phyloP scores from a whole-genome alignment of 2,797 vertebrate species.

The Spinus pinus region DNA sequence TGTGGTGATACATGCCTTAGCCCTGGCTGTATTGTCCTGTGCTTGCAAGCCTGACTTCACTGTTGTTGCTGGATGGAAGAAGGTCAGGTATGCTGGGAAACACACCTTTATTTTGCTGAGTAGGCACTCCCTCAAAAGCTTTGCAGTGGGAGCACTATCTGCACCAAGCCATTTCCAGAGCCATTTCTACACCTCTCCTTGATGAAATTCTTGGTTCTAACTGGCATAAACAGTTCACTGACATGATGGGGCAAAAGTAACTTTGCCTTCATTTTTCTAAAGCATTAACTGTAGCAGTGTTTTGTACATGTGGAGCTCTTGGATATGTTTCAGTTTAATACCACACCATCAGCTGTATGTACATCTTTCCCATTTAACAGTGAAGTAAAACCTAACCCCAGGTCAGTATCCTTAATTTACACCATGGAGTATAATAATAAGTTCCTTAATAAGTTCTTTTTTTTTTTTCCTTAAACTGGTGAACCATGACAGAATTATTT shows the following conservation, averaged over 20 bases:
- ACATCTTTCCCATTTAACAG: background rate
- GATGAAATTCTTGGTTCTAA: background rate
- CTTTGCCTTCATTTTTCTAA: constrained; percentile 1
- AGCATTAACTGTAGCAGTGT: background rate
- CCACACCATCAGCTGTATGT: background rate
- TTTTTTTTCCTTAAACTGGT: background rate
- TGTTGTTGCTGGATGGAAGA: background rate
- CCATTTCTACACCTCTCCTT: background rate
- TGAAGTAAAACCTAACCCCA: background rate
- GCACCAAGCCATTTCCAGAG: background rate
- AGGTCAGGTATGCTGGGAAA: background rate
- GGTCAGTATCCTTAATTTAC: background rate
- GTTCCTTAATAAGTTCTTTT: fast-evolving
- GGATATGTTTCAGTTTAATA: background rate
- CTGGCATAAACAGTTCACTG: background rate
- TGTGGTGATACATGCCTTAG: background rate
- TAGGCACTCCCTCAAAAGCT: background rate
- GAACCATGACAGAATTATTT: constrained; percentile 13
- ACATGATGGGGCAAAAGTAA: background rate
- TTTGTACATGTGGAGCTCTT: background rate
- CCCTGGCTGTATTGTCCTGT: background rate
- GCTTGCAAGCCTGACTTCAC: background rate
- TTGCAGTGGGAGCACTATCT: background rate
- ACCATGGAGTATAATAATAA: background rate
- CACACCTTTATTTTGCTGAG: background rate